Conservation (phyloP, 1,140 invertebrate species). For the Ephestia elutella region DNA sequence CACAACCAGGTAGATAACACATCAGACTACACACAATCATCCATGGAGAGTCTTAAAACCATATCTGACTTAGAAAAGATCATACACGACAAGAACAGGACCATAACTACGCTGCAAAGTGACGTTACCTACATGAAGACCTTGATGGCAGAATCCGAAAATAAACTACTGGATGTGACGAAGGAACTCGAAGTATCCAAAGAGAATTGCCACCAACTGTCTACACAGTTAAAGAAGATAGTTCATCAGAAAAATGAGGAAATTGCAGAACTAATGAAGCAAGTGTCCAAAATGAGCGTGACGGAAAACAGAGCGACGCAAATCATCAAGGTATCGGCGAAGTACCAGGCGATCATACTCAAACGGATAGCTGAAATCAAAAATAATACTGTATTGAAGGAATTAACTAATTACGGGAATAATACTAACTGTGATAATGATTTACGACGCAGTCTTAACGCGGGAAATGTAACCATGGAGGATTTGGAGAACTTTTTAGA, state of each 20-base stretch:
- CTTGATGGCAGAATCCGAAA: constrained; percentile 57
- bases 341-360: constrained; percentile 64
- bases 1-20: constrained; percentile 53
- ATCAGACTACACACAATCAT: constrained; percentile 47
- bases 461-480: constrained; percentile 58
- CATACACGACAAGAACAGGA: constrained; percentile 54
- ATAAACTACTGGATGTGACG: constrained; percentile 48
- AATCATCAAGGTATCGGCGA: constrained; percentile 64
- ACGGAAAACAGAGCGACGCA: constrained; percentile 56
- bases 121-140: constrained; percentile 58
- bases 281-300: constrained; percentile 56
- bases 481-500: constrained; percentile 65
- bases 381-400: constrained; percentile 55
- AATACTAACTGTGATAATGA: constrained; percentile 43
- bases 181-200: constrained; percentile 55
- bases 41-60: constrained; percentile 51
- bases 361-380: constrained; percentile 64
- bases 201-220: constrained; percentile 59
- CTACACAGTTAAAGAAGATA: constrained; percentile 59
- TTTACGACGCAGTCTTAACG: constrained; percentile 40
- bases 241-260: constrained; percentile 65
- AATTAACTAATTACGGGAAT: constrained; percentile 62
- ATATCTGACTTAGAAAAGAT: constrained; percentile 63
- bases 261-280: constrained; percentile 57
- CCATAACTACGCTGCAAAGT: constrained; percentile 52